phyloP scores from a whole-genome alignment of 2,113 vertebrate genomes.

The Thomomys bottae region DNA sequence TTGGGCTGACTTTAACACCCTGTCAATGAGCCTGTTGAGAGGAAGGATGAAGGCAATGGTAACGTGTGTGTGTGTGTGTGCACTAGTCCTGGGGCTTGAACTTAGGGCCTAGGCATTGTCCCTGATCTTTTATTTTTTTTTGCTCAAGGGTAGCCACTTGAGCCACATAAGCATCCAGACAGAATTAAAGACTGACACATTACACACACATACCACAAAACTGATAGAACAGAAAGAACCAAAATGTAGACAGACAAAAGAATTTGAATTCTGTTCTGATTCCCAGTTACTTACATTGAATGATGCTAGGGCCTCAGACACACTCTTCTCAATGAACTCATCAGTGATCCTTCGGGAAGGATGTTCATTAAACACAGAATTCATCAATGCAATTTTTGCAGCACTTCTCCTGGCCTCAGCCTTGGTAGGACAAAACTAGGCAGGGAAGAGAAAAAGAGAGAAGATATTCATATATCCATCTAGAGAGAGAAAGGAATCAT shows the following conservation, averaged over 20 bases:
- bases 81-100: no score
- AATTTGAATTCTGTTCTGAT: slow-evolving; percentile 36
- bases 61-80: background rate
- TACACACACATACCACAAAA: background rate
- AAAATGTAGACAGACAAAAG: slow-evolving; percentile 25
- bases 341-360: slow-evolving; percentile 96
- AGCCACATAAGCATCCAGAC: background rate
- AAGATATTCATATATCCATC: background rate
- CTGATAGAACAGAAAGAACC: slow-evolving; percentile 31
- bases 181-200: slow-evolving; percentile 33
- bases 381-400: slow-evolving; percentile 98
- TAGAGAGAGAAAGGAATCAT: background rate
- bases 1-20: background rate
- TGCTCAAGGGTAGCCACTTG: background rate
- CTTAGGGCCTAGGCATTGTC: no score
- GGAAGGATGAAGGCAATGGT: background rate
- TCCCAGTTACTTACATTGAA: slow-evolving; percentile 91
- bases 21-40: background rate
- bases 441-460: slow-evolving; percentile 38
- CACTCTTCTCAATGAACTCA: slow-evolving; percentile 98
- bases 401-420: slow-evolving; percentile 96
- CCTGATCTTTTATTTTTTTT: no score
- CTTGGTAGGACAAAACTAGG: slow-evolving; percentile 97
- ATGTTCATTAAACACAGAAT: slow-evolving; percentile 98
- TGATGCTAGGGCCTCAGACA: slow-evolving; percentile 94